Evolutionary conservation across 1,140 invertebrate genomes (phyloP).

Genomic region (Bombus vancouverensis): DNA sequence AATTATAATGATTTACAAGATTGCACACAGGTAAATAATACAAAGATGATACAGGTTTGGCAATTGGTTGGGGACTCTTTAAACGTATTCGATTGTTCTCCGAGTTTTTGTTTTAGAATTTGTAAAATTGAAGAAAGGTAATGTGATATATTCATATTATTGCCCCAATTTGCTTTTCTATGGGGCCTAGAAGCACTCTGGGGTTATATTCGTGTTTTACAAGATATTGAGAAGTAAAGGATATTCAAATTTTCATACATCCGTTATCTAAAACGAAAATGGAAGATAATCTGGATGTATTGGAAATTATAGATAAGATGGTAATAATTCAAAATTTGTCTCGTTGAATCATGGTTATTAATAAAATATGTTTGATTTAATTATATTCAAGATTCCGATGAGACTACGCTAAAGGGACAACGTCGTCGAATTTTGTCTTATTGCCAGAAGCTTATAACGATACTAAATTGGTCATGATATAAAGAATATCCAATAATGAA

Average conservation of each 20-base stretch:
- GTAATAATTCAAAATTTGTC: constrained; percentile 72
- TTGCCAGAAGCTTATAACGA: constrained; percentile 49
- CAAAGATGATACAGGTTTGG: background rate
- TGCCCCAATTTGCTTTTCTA: constrained; percentile 73
- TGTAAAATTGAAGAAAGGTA: constrained; percentile 65
- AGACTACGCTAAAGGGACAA: constrained; percentile 61
- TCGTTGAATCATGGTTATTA: constrained; percentile 61
- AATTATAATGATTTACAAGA: background rate
- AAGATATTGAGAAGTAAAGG: constrained; percentile 67
- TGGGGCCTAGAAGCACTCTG: constrained; percentile 74
- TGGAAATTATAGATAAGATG: constrained; percentile 66
- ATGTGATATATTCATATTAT: constrained; percentile 70
- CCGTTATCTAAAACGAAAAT: constrained; percentile 26
- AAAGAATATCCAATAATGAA: constrained; percentile 64
- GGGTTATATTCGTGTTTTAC: constrained; percentile 72
- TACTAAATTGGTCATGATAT: constrained; percentile 7
- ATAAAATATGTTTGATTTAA: constrained; percentile 47
- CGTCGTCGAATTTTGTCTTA: constrained; percentile 70
- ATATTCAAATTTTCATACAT: constrained; percentile 57
- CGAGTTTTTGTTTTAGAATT: constrained; percentile 52
- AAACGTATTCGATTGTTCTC: background rate
- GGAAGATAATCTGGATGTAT: constrained; percentile 57
- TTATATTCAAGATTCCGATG: constrained; percentile 45
- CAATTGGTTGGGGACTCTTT: constrained; percentile 27
- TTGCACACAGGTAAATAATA: background rate